Percentiles rank a stretch among this genome's conserved stretches.
These are phyloP conservation scores for Gavialis gangeticus DNA, from an alignment of 2,113 vertebrate genomes.

Conservation along the genomic window DNA sequence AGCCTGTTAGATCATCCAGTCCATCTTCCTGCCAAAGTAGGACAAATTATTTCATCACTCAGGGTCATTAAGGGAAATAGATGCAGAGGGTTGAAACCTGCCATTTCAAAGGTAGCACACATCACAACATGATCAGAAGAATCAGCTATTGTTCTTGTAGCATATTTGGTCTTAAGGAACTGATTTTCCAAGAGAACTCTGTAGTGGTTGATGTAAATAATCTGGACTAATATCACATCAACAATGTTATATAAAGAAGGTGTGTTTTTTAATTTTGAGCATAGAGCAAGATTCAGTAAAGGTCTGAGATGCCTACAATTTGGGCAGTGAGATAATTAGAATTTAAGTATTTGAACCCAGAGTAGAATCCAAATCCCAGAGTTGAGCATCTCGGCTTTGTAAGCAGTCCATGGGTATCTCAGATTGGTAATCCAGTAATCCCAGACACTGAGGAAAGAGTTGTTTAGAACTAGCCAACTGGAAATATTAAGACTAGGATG, in stretches of 20 bases:
- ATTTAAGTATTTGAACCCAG: no score
- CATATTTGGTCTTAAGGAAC: not conserved
- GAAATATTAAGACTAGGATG: no score
- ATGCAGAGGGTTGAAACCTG: not conserved
- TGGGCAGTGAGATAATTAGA: no score
- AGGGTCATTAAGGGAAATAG: constrained; percentile 6
- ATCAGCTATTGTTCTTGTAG: not conserved
- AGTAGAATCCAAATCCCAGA: no score
- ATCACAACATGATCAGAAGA: not conserved
- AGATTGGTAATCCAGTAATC: no score
- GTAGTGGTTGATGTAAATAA: not conserved
- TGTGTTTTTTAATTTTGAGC: not conserved
- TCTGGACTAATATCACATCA: not conserved
- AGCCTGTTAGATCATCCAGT: constrained; percentile 30
- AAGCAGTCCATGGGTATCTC: no score
- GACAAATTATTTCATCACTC: constrained; percentile 44
- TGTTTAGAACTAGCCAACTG: no score
- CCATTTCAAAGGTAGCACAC: constrained; percentile 32
- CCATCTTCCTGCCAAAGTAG: not conserved
- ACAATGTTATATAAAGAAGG: not conserved
- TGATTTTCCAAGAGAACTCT: not conserved
- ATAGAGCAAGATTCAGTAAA: not conserved
- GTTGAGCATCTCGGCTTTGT: no score
- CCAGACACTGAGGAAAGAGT: no score
- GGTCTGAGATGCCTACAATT: no score